Percentiles rank a stretch among this genome's conserved stretches.
Evolutionary conservation across 2,888 invertebrate species (phyloP).

Genomic region (Myathropa florea): DNA sequence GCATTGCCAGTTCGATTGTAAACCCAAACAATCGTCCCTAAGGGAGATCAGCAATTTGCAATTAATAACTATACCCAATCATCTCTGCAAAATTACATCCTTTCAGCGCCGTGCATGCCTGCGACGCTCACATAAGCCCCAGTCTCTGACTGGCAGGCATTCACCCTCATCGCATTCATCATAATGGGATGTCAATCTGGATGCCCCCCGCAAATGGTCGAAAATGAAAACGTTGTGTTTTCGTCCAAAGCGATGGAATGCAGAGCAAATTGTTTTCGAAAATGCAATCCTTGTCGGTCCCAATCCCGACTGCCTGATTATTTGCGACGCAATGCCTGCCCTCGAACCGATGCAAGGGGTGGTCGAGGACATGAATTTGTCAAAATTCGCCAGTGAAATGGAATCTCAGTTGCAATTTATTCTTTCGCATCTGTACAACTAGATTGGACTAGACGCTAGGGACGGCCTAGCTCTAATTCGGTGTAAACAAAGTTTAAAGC

Average conservation of each 20-base stretch:
- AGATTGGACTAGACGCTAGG: too few relatives aligned
- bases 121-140: not conserved
- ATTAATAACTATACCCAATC: slow-evolving; percentile 29
- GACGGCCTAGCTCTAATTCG: slow-evolving; percentile 18
- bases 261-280: slow-evolving; percentile 33
- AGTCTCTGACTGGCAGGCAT: not conserved
- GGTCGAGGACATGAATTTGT: slow-evolving; percentile 50
- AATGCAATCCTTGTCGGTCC: slow-evolving; percentile 20
- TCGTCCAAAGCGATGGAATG: slow-evolving; percentile 30
- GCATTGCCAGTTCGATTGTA: not conserved
- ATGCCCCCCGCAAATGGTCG: not conserved
- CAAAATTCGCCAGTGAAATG: slow-evolving; percentile 39
- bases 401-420: slow-evolving; percentile 56
- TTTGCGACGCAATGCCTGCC: not conserved
- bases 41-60: slow-evolving; percentile 28
- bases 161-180: slow-evolving; percentile 20
- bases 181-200: slow-evolving; percentile 49
- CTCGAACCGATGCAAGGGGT: not conserved
- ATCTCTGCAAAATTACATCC: slow-evolving; percentile 31
- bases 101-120: not conserved
- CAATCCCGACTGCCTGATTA: not conserved
- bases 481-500: slow-evolving; percentile 63
- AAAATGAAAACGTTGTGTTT: slow-evolving; percentile 34
- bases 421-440: too few relatives aligned
- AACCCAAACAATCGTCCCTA: slow-evolving; percentile 15